Base-by-base conservation (phyloP, 2,113 vertebrate genomes). In the Dipodomys ordii region DNA sequence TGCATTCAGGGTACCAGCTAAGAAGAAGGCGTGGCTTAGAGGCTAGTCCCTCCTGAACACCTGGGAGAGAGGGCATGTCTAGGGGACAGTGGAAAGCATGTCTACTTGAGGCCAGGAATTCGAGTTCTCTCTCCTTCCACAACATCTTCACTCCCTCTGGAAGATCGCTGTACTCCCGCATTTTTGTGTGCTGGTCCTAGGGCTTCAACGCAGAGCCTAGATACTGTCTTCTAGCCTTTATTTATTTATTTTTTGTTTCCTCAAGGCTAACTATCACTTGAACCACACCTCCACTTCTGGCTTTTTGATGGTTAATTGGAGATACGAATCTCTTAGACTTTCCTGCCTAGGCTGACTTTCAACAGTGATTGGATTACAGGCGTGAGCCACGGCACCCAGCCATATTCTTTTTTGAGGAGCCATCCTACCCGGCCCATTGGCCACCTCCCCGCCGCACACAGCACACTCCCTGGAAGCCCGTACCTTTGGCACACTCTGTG, bases 401-500 rank as follows among this genome's bases (percentile, higher is more conserved):
- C 49, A 53, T 53, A 11, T 53, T n/a, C 71, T 81, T 53, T 30
- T 23, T 13, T 79, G 65, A 62, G 35, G 15, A 7, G n/a, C 25
- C 25, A 8, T 19, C 71, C 44, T n/a, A 77, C 39, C 25, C 0
- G 5, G 23, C 30, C 79, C 83, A 11, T 39, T 4, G 3, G 23
- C 25, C 15, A 3, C 28, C 78, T 57, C 60, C n/a, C 39, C 2
- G 13, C 8, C 0, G 30, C 32, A 57, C 7, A 25, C 19, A 7
- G 69, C 53, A 27, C 25, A 18, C 27, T 28, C 2, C 10, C 30
- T 0, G 20, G 79, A 77, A 28, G 46, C 28, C 13, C 30, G 0
- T 97, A 99, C 99, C 98, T 99, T 94, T 98, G 98, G 94, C 99
- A 99, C 97, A 99, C 98, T 96, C 96, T 98, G 93, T 99, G 98